Base-by-base conservation (phyloP, 2,797 vertebrate genomes). In the Oreochromis mossambicus region DNA sequence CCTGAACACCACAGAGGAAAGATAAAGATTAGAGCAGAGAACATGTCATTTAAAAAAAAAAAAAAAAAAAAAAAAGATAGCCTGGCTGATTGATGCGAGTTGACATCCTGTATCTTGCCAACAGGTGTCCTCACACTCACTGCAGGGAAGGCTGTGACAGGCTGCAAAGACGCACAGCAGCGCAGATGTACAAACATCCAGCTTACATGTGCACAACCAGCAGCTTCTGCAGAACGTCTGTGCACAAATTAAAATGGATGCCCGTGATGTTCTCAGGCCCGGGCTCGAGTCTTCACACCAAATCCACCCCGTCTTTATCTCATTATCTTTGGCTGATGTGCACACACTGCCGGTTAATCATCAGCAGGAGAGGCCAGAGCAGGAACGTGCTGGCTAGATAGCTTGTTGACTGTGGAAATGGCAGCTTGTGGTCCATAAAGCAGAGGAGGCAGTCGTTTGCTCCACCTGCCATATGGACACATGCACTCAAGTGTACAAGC, bases 341-440 rank as follows among this genome's bases (percentile, higher is more conserved):
- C 78, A 78, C 79, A 77, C 83, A 82, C 68, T 1, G 79, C 14
- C 1, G 19, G 91, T 93, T 86, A 94, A 95, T 94, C 76, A 93
- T 92, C 83, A 13, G 92, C 86, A 70, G 83, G 26, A 76, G 48
- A 46, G 84, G 29, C 48, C 63, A 41, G 84, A 5, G 81, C 56
- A 63, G 54, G 52, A 70, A 79, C 32, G 13, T 82, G 70, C 66
- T 0, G 1, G 6, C 10, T 34, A 8, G 38, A 11, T n/a, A 77
- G 84, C 68, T 73, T 32, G 70, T 43, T 52, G 48, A 43, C 52
- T 17, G 43, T 21, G 66, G 70, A 29, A 54, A 81, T 70, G 63
- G 78, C 77, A 81, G 75, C 68, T 43, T 38, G 15, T 77, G 55
- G 82, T 78, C 43, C 84, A 63, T 2, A 24, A 58, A 51, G 46